Evolutionary conservation across 2,888 invertebrate species (phyloP).

Genomic region (Girardia tigrina): DNA sequence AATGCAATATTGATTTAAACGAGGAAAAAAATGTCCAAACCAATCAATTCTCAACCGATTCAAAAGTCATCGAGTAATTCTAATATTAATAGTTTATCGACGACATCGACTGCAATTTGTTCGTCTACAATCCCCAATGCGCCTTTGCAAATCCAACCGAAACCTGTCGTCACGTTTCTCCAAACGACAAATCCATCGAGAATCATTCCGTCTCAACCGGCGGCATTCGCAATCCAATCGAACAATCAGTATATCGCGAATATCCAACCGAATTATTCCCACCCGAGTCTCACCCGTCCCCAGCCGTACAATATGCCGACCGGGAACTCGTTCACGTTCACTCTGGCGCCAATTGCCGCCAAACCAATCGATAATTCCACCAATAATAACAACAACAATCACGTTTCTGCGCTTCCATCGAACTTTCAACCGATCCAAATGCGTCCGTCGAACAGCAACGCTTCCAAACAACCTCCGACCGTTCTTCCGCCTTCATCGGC

Average conservation of each 20-base stretch:
- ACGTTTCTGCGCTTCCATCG: not conserved
- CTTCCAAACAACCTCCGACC: not conserved
- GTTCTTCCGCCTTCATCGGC: not conserved
- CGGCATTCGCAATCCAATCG: not conserved
- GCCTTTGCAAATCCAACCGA: not conserved
- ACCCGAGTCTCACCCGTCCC: not conserved
- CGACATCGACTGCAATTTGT: not conserved
- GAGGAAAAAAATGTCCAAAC: not conserved
- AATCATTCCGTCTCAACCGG: not conserved
- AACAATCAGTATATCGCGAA: not conserved
- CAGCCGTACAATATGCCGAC: not conserved
- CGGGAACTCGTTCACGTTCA: not conserved
- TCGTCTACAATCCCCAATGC: not conserved
- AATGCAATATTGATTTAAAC: not conserved
- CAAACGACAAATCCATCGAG: constrained; percentile 1
- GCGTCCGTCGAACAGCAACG: not conserved
- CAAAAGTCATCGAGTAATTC: not conserved
- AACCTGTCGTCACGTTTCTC: constrained; percentile 14
- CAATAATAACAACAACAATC: not conserved
- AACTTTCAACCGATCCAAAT: constrained; percentile 16
- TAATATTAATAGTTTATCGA: not conserved
- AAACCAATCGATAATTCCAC: not conserved
- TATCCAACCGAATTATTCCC: not conserved
- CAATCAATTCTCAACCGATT: not conserved
- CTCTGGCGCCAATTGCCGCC: not conserved